Percentiles rank a stretch among this genome's conserved stretches.
phyloP scores from a whole-genome alignment of 1,140 invertebrate species.

The Hycleus cichorii region DNA sequence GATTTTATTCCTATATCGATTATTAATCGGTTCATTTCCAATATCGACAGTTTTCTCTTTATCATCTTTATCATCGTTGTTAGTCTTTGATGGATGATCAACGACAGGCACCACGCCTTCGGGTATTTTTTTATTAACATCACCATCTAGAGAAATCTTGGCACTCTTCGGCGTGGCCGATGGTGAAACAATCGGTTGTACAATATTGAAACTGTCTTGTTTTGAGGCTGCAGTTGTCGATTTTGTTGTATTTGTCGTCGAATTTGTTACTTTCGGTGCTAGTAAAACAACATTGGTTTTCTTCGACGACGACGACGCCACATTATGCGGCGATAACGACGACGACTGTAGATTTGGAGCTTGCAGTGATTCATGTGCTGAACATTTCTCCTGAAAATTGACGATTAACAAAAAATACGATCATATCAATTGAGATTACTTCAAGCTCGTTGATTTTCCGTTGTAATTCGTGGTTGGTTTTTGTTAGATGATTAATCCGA shows the following conservation, averaged over 20 bases:
- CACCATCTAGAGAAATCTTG: slow-evolving; percentile 10
- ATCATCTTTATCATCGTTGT: slow-evolving; percentile 21
- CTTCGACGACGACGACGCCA: not conserved
- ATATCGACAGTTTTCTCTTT: slow-evolving; percentile 18
- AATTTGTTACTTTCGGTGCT: slow-evolving; percentile 11
- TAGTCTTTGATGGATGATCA: slow-evolving; percentile 21
- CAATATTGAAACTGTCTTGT: slow-evolving; percentile 22
- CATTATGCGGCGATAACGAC: not conserved
- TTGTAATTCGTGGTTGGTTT: slow-evolving; percentile 22
- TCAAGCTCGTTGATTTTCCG: slow-evolving; percentile 22
- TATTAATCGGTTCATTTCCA: slow-evolving; percentile 15
- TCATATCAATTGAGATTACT: slow-evolving; percentile 7
- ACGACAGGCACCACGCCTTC: slow-evolving; percentile 31
- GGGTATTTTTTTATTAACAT: slow-evolving; percentile 25
- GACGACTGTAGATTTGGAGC: not conserved
- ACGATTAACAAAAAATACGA: not conserved
- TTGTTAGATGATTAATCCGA: slow-evolving; percentile 22
- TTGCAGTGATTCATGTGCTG: slow-evolving; percentile 1
- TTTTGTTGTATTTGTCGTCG: not conserved
- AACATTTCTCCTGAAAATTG: slow-evolving; percentile 10
- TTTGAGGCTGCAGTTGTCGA: slow-evolving; percentile 13
- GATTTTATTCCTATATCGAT: slow-evolving; percentile 23
- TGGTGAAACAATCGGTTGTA: slow-evolving; percentile 23
- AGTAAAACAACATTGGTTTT: not conserved
- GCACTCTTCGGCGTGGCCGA: slow-evolving; percentile 25